These are phyloP conservation scores for Lissocephala sabroskyi DNA, from an alignment of 2,888 invertebrate species.

Conservation along the genomic window DNA sequence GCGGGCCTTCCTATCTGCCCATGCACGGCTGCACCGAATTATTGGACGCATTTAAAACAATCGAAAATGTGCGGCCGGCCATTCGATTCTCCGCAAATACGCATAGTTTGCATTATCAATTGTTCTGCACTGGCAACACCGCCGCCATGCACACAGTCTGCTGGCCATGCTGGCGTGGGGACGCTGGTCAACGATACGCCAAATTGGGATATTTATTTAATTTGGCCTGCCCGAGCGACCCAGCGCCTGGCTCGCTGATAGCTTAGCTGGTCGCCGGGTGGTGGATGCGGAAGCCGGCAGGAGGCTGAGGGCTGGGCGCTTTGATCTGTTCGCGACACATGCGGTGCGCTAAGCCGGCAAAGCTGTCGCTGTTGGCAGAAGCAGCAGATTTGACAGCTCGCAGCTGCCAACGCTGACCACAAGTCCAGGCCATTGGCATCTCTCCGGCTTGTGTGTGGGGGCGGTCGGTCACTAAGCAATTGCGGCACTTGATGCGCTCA, in stretches of 20 bases:
- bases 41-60: constrained; percentile 28
- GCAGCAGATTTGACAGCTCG: too few species aligned
- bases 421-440: too few species aligned
- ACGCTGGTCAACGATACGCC: too few species aligned
- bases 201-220: too few species aligned
- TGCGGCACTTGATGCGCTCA: constrained; percentile 36
- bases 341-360: constrained; percentile 24
- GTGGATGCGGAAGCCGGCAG: too few species aligned
- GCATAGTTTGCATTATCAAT: constrained; percentile 4
- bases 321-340: constrained; percentile 43
- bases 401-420: too few species aligned
- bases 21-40: constrained; percentile 29
- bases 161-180: too few species aligned
- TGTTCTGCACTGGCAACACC: background rate
- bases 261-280: too few species aligned
- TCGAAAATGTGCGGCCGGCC: constrained; percentile 24
- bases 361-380: background rate
- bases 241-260: too few species aligned
- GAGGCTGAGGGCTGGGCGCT: constrained; percentile 23
- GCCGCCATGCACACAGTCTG: background rate
- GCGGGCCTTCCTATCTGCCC: constrained; percentile 19
- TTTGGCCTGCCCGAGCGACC: too few species aligned
- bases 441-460: background rate
- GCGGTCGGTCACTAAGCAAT: constrained; percentile 55
- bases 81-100: background rate